Evolutionary conservation across 1,140 invertebrate species (phyloP).

Genomic region (Penaeus vannamei): DNA sequence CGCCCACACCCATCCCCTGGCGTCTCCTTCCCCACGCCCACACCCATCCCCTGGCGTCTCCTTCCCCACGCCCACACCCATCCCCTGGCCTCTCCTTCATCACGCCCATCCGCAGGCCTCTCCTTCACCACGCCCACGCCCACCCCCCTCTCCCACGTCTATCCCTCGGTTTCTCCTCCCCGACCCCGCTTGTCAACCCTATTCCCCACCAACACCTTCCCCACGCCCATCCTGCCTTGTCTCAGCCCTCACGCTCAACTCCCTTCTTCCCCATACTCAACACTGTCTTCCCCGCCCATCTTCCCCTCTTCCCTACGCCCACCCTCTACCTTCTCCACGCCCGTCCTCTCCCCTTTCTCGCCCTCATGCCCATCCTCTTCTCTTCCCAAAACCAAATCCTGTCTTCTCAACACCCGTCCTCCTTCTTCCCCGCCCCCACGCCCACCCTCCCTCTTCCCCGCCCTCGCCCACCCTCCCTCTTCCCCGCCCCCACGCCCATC

Average conservation of each 20-base stretch:
- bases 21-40: neutral
- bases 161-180: too few relatives aligned
- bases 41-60: neutral
- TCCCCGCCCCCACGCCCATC: conserved; percentile 1
- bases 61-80: neutral
- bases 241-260: too few relatives aligned
- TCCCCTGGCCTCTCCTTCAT: neutral
- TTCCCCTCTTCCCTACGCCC: too few relatives aligned
- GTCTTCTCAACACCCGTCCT: neutral
- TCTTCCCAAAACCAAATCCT: neutral
- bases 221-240: neutral
- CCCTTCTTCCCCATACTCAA: neutral
- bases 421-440: neutral
- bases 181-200: too few relatives aligned
- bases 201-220: neutral
- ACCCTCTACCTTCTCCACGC: too few relatives aligned
- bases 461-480: neutral
- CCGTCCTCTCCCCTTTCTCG: neutral
- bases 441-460: neutral
- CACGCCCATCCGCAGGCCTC: neutral
- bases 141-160: neutral
- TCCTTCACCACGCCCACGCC: neutral
- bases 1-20: neutral
- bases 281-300: neutral
- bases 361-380: neutral